Evolutionary conservation across 53 echinoderm and acorn worm genomes (phyloP).

Genomic region (Paracentrotus lividus): DNA sequence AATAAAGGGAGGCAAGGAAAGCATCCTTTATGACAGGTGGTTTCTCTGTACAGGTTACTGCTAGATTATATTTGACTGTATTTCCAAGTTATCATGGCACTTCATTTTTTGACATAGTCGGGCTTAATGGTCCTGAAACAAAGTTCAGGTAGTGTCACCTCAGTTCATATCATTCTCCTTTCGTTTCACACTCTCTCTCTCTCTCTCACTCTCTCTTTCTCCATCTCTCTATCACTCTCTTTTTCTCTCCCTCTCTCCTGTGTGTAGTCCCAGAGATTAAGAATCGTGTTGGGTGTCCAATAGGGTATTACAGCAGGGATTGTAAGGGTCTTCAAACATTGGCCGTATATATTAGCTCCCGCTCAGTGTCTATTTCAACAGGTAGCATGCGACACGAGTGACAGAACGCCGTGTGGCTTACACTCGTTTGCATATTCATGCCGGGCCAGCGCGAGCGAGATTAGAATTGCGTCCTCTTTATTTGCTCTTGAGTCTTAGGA

Average conservation of each 20-base stretch:
- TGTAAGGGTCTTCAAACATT: slow-evolving; percentile 61
- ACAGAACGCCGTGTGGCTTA: slow-evolving; percentile 50
- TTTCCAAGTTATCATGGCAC: too few relatives aligned
- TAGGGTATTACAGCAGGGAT: slow-evolving; percentile 47
- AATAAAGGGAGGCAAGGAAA: too few relatives aligned
- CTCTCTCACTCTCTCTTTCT: background rate
- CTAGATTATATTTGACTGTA: too few relatives aligned
- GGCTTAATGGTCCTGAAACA: slow-evolving; percentile 30
- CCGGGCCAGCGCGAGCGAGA: background rate
- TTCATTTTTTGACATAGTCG: too few relatives aligned
- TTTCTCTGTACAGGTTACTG: too few relatives aligned
- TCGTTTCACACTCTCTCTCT: background rate
- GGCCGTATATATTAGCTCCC: slow-evolving; percentile 60
- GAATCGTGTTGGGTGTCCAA: slow-evolving; percentile 64
- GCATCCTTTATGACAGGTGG: too few relatives aligned
- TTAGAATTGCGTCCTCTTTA: slow-evolving; percentile 47
- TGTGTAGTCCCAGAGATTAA: slow-evolving; percentile 55
- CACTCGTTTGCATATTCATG: slow-evolving; percentile 60
- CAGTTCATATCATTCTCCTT: background rate
- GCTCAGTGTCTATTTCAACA: slow-evolving; percentile 66
- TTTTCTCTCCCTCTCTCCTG: background rate
- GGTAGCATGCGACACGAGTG: slow-evolving; percentile 46
- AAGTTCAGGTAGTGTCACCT: slow-evolving; percentile 20
- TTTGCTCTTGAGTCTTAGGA: background rate
- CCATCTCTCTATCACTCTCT: background rate